Percentiles rank a stretch among this genome's conserved stretches.
phyloP scores from a whole-genome alignment of 1,140 invertebrate species.

The Nephila pilipes region DNA sequence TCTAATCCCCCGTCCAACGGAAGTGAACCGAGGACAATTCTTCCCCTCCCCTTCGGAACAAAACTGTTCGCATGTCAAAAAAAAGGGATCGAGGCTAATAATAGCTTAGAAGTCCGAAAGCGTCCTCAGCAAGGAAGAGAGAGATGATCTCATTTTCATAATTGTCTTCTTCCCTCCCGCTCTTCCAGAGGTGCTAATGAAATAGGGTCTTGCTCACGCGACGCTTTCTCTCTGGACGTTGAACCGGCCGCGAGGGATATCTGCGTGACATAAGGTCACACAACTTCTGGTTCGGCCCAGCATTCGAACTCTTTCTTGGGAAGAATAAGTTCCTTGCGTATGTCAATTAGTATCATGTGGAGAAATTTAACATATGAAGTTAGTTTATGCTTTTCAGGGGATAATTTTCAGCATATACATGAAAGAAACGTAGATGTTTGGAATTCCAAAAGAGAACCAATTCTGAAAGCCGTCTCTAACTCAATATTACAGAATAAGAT shows the following conservation, averaged over 20 bases:
- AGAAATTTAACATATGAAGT: too few relatives aligned
- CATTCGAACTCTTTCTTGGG: too few relatives aligned
- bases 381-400: too few relatives aligned
- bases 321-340: not conserved
- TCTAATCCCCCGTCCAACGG: too few relatives aligned
- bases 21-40: too few relatives aligned
- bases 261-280: not conserved
- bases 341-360: not conserved
- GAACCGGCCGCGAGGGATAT: not conserved
- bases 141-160: conserved; percentile 4
- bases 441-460: too few relatives aligned
- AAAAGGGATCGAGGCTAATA: not conserved
- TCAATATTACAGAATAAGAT: too few relatives aligned
- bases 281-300: not conserved
- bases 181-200: not conserved
- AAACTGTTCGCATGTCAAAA: not conserved
- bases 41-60: not conserved
- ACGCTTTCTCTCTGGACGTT: not conserved
- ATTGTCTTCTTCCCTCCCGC: not conserved
- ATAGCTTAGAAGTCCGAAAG: not conserved
- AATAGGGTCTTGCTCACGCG: not conserved
- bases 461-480: too few relatives aligned
- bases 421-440: too few relatives aligned
- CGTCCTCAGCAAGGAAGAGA: not conserved
- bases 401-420: too few relatives aligned